phyloP scores from a whole-genome alignment of 2,888 invertebrate genomes.

The Branchipolynoe longqiensis region DNA sequence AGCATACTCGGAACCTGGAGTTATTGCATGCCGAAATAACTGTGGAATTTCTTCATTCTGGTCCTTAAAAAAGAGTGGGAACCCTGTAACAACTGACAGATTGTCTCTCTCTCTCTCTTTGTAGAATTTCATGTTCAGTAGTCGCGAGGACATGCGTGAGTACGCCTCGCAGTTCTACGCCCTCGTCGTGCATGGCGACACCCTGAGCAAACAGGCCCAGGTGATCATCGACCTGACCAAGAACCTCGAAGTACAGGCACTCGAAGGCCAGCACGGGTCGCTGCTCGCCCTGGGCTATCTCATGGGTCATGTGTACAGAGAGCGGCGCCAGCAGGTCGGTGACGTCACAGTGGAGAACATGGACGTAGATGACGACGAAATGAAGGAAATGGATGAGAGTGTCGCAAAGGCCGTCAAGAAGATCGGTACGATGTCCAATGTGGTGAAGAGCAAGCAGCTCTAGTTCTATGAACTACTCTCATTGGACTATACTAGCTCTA shows the following conservation, averaged over 20 bases:
- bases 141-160: constrained; percentile 89
- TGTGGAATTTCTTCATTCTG: no score
- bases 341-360: constrained; percentile 62
- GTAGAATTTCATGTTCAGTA: constrained; percentile 81
- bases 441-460: no score
- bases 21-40: no score
- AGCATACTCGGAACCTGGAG: no score
- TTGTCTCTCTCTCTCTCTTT: constrained; percentile 61
- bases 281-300: constrained; percentile 87
- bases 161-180: constrained; percentile 89
- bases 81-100: background rate
- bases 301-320: constrained; percentile 71
- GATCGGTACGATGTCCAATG: constrained; percentile 46
- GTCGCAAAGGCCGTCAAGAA: constrained; percentile 55
- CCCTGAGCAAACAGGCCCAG: constrained; percentile 83
- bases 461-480: no score
- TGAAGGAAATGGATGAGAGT: constrained; percentile 25
- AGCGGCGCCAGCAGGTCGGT: constrained; percentile 24
- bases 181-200: constrained; percentile 85
- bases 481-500: no score
- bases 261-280: constrained; percentile 91
- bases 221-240: constrained; percentile 84
- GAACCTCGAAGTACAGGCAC: constrained; percentile 84
- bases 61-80: background rate
- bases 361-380: constrained; percentile 55